Base-by-base conservation (phyloP, 2,888 invertebrate genomes). In the Schizotus pectinicornis region DNA sequence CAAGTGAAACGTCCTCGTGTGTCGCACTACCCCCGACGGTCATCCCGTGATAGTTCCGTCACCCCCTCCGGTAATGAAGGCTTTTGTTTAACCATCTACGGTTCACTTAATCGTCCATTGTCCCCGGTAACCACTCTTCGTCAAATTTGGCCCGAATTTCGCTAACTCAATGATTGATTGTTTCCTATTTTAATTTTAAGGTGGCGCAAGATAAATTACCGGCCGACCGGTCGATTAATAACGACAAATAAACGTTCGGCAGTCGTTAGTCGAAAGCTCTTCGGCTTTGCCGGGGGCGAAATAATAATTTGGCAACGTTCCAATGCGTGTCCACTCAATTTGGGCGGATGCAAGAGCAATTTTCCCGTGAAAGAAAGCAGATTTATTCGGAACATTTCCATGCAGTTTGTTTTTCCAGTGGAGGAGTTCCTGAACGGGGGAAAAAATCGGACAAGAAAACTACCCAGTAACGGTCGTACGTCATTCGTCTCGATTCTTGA, bases 301-400 rank as follows among this genome's bases (percentile, higher is more conserved):
- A 42, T 35, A 35, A 55, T 55, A 55, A 55, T 55, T 55, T 55
- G 55, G 55, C 38, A 32, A 9, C 2, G 36, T 32, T 41, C 55
- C 55, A 55, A 55, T 47, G 22, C 22, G 9, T 41, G 34, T 41
- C 55, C 32, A 37, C 36, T 31, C 13, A 42, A 47, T 42, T 13
- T 33, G 32, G 31, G 39, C 14, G 32, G 38, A 55, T 48, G 32
- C 30, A 41, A 30, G 9, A 42, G 45, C 38, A 43, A 56, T 50
- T 35, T 14, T 37, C 7, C 7, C 11, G 12, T n/a, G 7, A 11
- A 8, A 33, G n/a, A 33, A 13, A 33, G 43, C 43, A 50, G 50
- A 56, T 49, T 50, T 53, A 46, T 53, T 34, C 31, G 11, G 43
- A 47, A 43, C 56, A 49, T 49, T 42, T 42, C 31, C 32, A 56